Evolutionary conservation across 2,888 invertebrate genomes (phyloP), one percentile per base, ranked within the genome.

Genomic region (Baronia brevicornis): DNA sequence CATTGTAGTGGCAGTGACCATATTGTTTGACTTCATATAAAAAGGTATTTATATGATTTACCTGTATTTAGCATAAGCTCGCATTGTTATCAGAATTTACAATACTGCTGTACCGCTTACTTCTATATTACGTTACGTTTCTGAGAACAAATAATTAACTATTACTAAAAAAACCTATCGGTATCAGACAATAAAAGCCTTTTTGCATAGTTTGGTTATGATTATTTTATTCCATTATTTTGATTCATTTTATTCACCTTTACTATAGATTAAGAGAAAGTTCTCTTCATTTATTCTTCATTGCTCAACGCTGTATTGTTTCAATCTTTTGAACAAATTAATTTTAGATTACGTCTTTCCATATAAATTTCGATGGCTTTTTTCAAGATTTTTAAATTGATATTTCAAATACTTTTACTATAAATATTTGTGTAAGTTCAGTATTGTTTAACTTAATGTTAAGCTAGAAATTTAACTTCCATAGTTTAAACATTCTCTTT

Each of bases 41-140:
- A n/a, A 26, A 35, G 35, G 35, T 35, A 35, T 35, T 20, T 26
- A 26, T 19, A 25, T 29, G 34, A 30, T 35, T 35, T 35, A 35
- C 22, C 20, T 30, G 17, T 26, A 35, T 30, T 35, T 26, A 30
- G 15, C 26, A 35, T 26, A 29, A 17, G 17, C 10, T n/a, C 12
- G 28, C 28, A 29, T 11, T 20, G 6, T 29, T 34, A 34, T 34
- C 26, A 17, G 8, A 11, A 11, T 25, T 13, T 12, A 30, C 26
- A 30, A 11, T 26, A 35, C 26, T 12, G 21, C 6, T 21, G 21
- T 7, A 22, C 26, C 17, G 12, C 17, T 5, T 11, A 8, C 29
- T 20, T 24, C 19, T 19, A n/a, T n/a, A n/a, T n/a, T n/a, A n/a
- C n/a, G n/a, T n/a, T n/a, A n/a, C n/a, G n/a, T n/a, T n/a, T n/a